Evolutionary conservation across 2,888 invertebrate species (phyloP), one percentile per base, ranked within the genome.

Genomic region (Macaria notata): DNA sequence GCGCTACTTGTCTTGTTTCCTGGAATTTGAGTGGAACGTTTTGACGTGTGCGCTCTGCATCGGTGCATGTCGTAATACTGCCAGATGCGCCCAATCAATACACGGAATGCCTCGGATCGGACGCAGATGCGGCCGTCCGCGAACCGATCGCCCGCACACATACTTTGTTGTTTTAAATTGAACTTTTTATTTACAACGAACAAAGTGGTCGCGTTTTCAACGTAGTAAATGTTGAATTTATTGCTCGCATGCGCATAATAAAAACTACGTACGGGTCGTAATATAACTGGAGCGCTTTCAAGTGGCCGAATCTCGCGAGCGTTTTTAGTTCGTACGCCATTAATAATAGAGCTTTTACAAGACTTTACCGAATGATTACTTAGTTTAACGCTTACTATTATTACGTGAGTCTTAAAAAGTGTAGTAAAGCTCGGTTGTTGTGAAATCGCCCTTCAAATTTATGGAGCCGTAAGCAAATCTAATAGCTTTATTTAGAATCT

Each of bases 111-210:
- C 70, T 71, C 71, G 69, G 72, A 77, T 62, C 75, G 76, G 74
- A 80, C 81, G 76, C 85, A 86, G 83, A 85, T 86, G 85, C 76
- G 71, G 79, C 72, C 71, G 65, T 67, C 70, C 72, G 72, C 41
- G 76, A 75, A 72, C 48, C 39, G 76, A 76, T 73, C 46, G 53
- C 76, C 72, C 70, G 71, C 71, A 73, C 73, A 73, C 70, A 77
- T 76, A 82, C 78, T 80, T 78, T 80, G 79, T 78, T 79, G 79
- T 78, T 71, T 70, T 75, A 76, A 82, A 83, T 81, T 77, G 79
- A 81, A 83, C 82, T 85, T 85, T 84, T 87, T 84, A 85, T 86
- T 81, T 78, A 77, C 75, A 74, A 70, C 73, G 75, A 74, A 81
- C 83, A 81, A 80, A 81, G 79, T 84, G 78, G 76, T 72, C 68